Conservation (phyloP, 2,113 vertebrate species). For the Bungarus multicinctus region DNA sequence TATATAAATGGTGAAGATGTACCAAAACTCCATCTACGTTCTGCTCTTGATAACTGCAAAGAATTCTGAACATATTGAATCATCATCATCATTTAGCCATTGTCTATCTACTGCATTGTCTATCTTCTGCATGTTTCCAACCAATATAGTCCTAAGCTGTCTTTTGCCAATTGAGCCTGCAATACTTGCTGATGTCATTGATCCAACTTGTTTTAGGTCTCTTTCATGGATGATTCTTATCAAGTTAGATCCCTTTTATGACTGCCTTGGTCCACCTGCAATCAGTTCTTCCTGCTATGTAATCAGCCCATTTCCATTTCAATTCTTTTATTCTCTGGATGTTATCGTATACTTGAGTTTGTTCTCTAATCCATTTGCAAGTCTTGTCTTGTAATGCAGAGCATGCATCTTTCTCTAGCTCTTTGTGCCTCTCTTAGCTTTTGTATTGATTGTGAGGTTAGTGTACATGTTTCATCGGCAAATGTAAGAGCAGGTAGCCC, state of each 20-base stretch:
- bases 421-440: neutral
- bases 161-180: neutral
- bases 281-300: neutral
- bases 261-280: neutral
- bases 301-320: neutral
- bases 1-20: neutral
- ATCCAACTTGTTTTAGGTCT: neutral
- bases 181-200: neutral
- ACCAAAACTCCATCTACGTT: neutral
- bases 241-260: neutral
- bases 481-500: neutral
- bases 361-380: neutral
- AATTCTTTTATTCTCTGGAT: neutral
- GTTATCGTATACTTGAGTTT: neutral
- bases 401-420: neutral
- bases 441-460: neutral
- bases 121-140: neutral
- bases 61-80: neutral
- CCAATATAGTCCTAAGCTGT: neutral
- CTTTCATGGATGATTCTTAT: neutral
- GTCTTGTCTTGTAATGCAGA: neutral
- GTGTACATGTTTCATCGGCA: too few species aligned
- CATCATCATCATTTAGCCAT: neutral
- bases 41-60: neutral
- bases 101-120: neutral